phyloP scores from a whole-genome alignment of 2,113 vertebrate genomes.

The Orycteropus afer region DNA sequence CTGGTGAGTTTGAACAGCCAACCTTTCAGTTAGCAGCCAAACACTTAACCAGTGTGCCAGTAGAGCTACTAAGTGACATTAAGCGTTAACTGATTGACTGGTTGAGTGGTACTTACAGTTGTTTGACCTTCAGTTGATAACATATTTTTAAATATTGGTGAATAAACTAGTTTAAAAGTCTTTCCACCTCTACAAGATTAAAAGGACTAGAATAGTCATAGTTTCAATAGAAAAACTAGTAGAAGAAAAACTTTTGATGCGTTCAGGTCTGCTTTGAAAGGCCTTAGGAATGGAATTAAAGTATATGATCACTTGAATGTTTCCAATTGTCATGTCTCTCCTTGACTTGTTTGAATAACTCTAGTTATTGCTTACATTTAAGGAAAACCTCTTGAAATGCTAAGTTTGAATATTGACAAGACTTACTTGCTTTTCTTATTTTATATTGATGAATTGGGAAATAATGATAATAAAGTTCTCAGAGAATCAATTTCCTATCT shows the following conservation, averaged over 20 bases:
- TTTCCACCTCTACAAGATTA: not conserved
- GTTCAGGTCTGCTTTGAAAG: slow-evolving; percentile 52
- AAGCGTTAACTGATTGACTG: too few species aligned
- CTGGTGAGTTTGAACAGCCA: too few species aligned
- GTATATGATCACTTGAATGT: slow-evolving; percentile 59
- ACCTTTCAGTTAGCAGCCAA: too few species aligned
- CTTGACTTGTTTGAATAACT: slow-evolving; percentile 67
- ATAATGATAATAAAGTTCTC: slow-evolving; percentile 25
- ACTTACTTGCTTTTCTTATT: slow-evolving; percentile 3
- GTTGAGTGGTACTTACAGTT: not conserved
- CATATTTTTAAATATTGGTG: slow-evolving; percentile 49
- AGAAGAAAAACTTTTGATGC: slow-evolving; percentile 58
- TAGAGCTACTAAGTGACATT: too few species aligned
- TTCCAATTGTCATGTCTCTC: slow-evolving; percentile 63
- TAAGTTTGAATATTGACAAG: slow-evolving; percentile 15
- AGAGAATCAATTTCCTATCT: not conserved
- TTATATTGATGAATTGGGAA: not conserved
- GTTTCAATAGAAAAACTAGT: slow-evolving; percentile 56
- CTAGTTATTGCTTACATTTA: slow-evolving; percentile 1
- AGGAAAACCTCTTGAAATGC: slow-evolving; percentile 58
- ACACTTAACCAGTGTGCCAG: too few species aligned
- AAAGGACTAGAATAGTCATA: slow-evolving; percentile 36
- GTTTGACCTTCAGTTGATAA: slow-evolving; percentile 52
- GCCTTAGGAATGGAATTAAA: slow-evolving; percentile 69
- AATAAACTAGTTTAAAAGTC: slow-evolving; percentile 58